Evolutionary conservation across 2,888 invertebrate species (phyloP).

Genomic region (Drosophila seclusa): DNA sequence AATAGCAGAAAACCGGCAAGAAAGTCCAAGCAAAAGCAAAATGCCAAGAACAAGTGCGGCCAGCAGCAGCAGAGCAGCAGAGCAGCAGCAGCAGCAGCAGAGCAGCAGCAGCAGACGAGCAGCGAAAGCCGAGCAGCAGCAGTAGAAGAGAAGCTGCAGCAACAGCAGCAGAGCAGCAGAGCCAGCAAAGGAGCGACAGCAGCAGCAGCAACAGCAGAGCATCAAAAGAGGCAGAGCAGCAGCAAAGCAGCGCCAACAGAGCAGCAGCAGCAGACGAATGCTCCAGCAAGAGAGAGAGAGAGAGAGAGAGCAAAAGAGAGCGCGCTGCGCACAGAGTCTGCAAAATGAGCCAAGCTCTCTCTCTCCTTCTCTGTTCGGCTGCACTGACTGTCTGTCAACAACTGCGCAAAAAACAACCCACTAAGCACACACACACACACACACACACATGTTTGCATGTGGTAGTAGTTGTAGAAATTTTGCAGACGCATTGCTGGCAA

Average conservation of each 20-base stretch:
- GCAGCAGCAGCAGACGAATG: not conserved
- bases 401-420: slow-evolving; percentile 62
- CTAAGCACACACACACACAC: slow-evolving; percentile 16
- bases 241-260: not conserved
- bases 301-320: slow-evolving; percentile 18
- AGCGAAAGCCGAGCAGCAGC: not conserved
- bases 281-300: slow-evolving; percentile 5
- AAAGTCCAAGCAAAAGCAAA: slow-evolving; percentile 63
- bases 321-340: slow-evolving; percentile 45
- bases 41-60: slow-evolving; percentile 69
- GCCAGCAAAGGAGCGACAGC: not conserved
- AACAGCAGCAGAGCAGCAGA: not conserved
- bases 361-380: not conserved
- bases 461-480: slow-evolving; percentile 53
- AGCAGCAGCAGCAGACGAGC: not conserved
- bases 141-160: not conserved
- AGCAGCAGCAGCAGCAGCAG: slow-evolving; percentile 1
- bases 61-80: slow-evolving; percentile 11
- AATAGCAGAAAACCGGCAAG: slow-evolving; percentile 73
- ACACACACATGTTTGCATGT: not conserved
- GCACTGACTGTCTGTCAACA: slow-evolving; percentile 6
- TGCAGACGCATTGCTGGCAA: slow-evolving; percentile 69
- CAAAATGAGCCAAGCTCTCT: slow-evolving; percentile 28
- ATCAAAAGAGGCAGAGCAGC: not conserved
- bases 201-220: not conserved